Base-by-base conservation (phyloP, 2,888 invertebrate genomes). In the Cryptocheilus praepositus region DNA sequence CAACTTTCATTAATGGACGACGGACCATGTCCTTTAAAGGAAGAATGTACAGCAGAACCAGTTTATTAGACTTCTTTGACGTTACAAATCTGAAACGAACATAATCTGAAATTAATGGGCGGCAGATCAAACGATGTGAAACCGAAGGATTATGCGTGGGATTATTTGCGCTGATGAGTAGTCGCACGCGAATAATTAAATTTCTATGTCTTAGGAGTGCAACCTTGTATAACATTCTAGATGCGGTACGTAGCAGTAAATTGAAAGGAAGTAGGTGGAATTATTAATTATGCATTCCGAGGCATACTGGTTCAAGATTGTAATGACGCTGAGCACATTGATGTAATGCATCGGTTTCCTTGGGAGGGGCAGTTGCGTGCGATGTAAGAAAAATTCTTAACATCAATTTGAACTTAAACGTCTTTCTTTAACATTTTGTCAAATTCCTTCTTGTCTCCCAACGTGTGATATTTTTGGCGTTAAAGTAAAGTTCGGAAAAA, bases 241-340 rank as follows among this genome's bases (percentile, higher is more conserved):
- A 53, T 54, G 59, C 53, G 54, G 46, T 53, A 51, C 19, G 63
- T 55, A 45, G 46, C 36, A 60, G 66, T 55, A 44, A 66, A 73
- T 68, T 65, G 69, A 68, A 69, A 72, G 60, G 22, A 69, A 64
- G 71, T 80, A 80, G 76, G 80, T 67, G 72, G 75, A 69, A 67
- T 67, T 75, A 82, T 82, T 79, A 81, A 82, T 82, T 82, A 82
- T 80, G 70, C 78, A 82, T 81, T 72, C 75, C 66, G 55, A 61
- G 62, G 63, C 56, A 67, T 63, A 70, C 62, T 58, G 51, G 54
- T 59, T 22, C 54, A 62, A 72, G 75, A 79, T 75, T 61, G 55
- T 70, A 73, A 64, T 55, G 64, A 67, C 60, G 63, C 70, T 53
- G 61, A 68, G 8, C 60, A 43, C 55, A 44, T 75, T 67, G 65